Base-by-base conservation (phyloP, 2,113 vertebrate genomes). In the Climacteris rufus region DNA sequence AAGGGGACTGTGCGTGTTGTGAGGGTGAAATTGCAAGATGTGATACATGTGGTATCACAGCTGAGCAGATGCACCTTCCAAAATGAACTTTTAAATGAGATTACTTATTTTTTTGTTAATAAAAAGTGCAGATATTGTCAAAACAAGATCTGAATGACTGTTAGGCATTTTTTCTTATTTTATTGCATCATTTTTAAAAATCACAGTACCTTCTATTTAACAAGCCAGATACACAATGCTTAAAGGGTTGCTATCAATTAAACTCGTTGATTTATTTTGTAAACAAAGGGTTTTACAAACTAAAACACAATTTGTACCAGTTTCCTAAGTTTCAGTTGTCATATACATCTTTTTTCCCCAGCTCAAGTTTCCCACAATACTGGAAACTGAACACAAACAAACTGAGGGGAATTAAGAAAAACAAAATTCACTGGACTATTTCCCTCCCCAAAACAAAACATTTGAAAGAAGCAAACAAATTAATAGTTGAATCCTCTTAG, bases 1-100 rank as follows among this genome's bases (percentile, higher is more conserved):
- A 57, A 45, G 50, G 4, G 30, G 15, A 69, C 30, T 23, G 2
- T 31, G 59, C 33, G 8, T 18, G 30, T 35, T 60, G 57, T 0
- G 2, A 85, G 15, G 18, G 14, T 21, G 50, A 52, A 76, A 57
- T 1, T 33, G 12, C 0, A 1, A 75, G 21, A 57, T 0, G 0
- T 14, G 63, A 35, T 22, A 25, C 9, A 33, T 0, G 2, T 20
- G 2, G 37, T 14, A 77, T 16, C 35, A 20, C 66, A 64, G 60
- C 2, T 52, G 59, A 66, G 90, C 9, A 72, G 49, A 85, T 3
- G 20, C 17, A 76, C 17, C n/a, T 83, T 53, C 52, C 52, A 81
- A 72, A 94, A 69, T 5, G 2, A 91, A 35, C 7, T 53, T 27
- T 9, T 40, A 39, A 56, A 83, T 49, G 22, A 39, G 6, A 74